These are phyloP conservation scores for Drosophila mettleri DNA, from an alignment of 2,888 invertebrate genomes.

Conservation along the genomic window DNA sequence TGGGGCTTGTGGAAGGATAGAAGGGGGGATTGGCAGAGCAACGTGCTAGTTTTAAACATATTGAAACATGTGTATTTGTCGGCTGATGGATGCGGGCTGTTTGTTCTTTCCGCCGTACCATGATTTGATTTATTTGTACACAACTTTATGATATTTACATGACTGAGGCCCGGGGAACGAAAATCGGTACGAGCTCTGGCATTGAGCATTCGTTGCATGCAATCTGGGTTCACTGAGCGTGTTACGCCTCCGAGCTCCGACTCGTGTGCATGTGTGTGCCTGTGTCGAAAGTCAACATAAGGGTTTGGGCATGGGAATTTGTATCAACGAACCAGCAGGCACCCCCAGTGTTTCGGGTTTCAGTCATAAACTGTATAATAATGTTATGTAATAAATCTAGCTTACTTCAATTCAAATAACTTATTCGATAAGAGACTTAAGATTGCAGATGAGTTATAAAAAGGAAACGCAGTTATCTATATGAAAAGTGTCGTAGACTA, in stretches of 20 bases:
- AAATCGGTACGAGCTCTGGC: slow-evolving; percentile 13
- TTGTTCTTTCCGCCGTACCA: slow-evolving; percentile 57
- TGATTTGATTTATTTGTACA: slow-evolving; percentile 77
- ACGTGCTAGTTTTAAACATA: slow-evolving; percentile 47
- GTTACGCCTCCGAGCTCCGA: slow-evolving; percentile 15
- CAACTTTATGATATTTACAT: slow-evolving; percentile 74
- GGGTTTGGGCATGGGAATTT: slow-evolving; percentile 8
- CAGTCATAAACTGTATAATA: slow-evolving; percentile 3
- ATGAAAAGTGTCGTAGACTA: neutral
- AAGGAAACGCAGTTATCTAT: too few species aligned
- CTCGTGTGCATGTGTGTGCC: slow-evolving; percentile 7
- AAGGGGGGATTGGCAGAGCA: neutral
- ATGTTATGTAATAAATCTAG: neutral
- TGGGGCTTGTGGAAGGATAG: too few species aligned
- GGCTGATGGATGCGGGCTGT: slow-evolving; percentile 67
- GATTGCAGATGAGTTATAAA: neutral
- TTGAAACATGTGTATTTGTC: slow-evolving; percentile 70
- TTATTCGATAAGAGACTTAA: neutral
- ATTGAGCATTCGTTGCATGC: slow-evolving; percentile 28
- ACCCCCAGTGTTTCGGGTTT: neutral
- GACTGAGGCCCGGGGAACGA: slow-evolving; percentile 32
- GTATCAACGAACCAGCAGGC: neutral
- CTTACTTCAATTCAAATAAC: neutral
- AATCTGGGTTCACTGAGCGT: slow-evolving; percentile 36
- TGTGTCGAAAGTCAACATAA: slow-evolving; percentile 29